Evolutionary conservation across 1,140 invertebrate genomes (phyloP).

Genomic region (Chymomyza costata): DNA sequence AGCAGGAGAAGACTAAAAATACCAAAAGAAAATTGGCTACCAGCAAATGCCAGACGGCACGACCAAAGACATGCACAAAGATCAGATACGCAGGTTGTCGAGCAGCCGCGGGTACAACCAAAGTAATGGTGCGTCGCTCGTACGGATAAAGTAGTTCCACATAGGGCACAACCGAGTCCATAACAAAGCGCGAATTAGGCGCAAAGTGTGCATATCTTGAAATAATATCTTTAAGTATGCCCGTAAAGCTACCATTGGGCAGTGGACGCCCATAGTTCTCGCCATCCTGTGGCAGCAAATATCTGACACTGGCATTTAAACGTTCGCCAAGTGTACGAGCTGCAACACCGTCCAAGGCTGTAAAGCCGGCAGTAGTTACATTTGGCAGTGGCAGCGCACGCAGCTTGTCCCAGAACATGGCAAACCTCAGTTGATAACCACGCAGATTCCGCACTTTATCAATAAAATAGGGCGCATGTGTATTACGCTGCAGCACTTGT

Average conservation of each 20-base stretch:
- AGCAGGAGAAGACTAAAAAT: constrained; percentile 33
- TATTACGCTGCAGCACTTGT: constrained; percentile 6
- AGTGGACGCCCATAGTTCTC: constrained; percentile 56
- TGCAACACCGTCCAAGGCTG: constrained; percentile 42
- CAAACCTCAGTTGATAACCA: constrained; percentile 46
- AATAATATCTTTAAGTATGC: constrained; percentile 41
- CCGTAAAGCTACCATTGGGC: constrained; percentile 46
- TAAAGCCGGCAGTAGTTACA: constrained; percentile 33
- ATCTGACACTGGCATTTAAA: constrained; percentile 53
- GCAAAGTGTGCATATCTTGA: constrained; percentile 43
- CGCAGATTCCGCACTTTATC: constrained; percentile 48
- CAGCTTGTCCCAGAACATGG: constrained; percentile 55
- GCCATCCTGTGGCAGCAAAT: constrained; percentile 43
- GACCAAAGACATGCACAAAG: constrained; percentile 52
- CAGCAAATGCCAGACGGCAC: constrained; percentile 46
- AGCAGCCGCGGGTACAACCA: constrained; percentile 57
- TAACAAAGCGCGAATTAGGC: constrained; percentile 52
- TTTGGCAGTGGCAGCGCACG: constrained; percentile 38
- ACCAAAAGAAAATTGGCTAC: constrained; percentile 40
- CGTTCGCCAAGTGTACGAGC: constrained; percentile 31
- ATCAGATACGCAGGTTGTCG: constrained; percentile 55
- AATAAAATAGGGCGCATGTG: constrained; percentile 13
- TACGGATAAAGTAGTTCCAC: constrained; percentile 60
- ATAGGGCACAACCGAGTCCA: constrained; percentile 43
- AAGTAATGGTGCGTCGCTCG: constrained; percentile 27